phyloP scores from a whole-genome alignment of 2,888 invertebrate species.

The Chrysolina haemoptera region DNA sequence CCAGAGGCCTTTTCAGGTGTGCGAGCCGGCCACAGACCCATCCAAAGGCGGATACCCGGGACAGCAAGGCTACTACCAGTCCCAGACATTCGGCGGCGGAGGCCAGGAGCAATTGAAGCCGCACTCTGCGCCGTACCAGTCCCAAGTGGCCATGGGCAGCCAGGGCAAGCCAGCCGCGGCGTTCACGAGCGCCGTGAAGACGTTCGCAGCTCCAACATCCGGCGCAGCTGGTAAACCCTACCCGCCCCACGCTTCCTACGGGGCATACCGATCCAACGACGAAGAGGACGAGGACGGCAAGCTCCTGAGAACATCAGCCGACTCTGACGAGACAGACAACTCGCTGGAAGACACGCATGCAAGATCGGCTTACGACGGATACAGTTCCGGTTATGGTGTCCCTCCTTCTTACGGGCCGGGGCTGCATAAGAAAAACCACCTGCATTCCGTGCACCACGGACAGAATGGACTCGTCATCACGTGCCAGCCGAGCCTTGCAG shows the following conservation, averaged over 20 bases:
- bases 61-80: conserved; percentile 39
- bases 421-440: conserved; percentile 47
- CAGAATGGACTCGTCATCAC: conserved; percentile 67
- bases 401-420: conserved; percentile 28
- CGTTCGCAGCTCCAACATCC: conserved; percentile 26
- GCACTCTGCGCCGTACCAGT: conserved; percentile 39
- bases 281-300: conserved; percentile 1
- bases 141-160: conserved; percentile 26
- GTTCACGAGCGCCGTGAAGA: conserved; percentile 47
- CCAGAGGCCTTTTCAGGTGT: conserved; percentile 67
- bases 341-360: background rate
- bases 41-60: conserved; percentile 37
- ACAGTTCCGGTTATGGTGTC: conserved; percentile 34
- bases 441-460: conserved; percentile 31
- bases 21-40: conserved; percentile 59
- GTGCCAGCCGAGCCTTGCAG: conserved; percentile 68
- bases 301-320: conserved; percentile 20
- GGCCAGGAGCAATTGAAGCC: conserved; percentile 40
- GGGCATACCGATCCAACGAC: conserved; percentile 44
- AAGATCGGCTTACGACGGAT: conserved; percentile 35
- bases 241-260: background rate
- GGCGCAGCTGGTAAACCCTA: conserved; percentile 22
- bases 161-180: conserved; percentile 41
- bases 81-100: conserved; percentile 26
- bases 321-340: background rate